A percentile compares a stretch with the other conserved stretches of the same genome.
These are phyloP conservation scores for Malthinus flaveolus DNA, from an alignment of 2,888 invertebrate species.

Conservation along the genomic window DNA sequence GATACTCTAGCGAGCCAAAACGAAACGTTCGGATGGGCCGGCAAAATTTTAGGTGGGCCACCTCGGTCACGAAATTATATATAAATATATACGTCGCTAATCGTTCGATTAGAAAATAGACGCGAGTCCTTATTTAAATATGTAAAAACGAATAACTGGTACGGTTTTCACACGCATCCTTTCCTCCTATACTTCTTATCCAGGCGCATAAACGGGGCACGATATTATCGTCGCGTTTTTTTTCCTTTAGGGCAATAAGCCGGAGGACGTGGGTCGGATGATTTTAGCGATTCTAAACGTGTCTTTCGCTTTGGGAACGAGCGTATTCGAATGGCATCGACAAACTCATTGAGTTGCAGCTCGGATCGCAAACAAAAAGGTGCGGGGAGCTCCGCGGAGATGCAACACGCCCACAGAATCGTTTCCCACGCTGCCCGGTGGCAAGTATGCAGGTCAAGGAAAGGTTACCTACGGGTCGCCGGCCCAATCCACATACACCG, in stretches of 20 bases:
- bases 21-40: too few relatives aligned
- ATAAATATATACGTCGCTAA: too few relatives aligned
- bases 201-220: conserved; percentile 18
- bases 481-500: conserved; percentile 51
- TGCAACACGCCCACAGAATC: conserved; percentile 56
- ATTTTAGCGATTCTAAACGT: conserved; percentile 53
- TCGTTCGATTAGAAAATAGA: too few relatives aligned
- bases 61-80: too few relatives aligned
- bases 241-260: conserved; percentile 25
- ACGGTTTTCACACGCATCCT: conserved; percentile 26
- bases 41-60: too few relatives aligned
- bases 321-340: conserved; percentile 52
- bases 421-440: conserved; percentile 62
- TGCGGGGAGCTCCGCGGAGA: conserved; percentile 60
- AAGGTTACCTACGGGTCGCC: conserved; percentile 60
- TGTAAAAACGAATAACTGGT: conserved; percentile 24
- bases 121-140: conserved; percentile 10
- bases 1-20: too few relatives aligned
- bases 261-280: conserved; percentile 15
- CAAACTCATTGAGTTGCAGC: conserved; percentile 55
- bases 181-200: conserved; percentile 15
- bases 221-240: conserved; percentile 25
- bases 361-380: conserved; percentile 47
- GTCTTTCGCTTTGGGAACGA: conserved; percentile 47
- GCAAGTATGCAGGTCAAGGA: conserved; percentile 68